phyloP scores from a whole-genome alignment of 2,797 vertebrate species.

The Mastacembelus armatus region DNA sequence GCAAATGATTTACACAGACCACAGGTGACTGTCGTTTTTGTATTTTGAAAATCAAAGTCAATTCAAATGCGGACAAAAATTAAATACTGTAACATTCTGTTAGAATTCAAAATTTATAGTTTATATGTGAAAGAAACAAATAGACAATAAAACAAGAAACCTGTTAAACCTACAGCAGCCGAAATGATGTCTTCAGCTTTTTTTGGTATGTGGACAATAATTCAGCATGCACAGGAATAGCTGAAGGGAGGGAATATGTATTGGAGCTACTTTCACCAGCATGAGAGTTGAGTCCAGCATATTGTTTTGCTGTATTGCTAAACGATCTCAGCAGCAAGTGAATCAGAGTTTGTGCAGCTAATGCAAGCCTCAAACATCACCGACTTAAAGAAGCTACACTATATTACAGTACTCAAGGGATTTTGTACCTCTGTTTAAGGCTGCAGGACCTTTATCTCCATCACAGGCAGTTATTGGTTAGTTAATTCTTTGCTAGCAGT shows the following conservation, averaged over 20 bases:
- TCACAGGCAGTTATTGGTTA: background rate
- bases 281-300: background rate
- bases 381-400: background rate
- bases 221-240: background rate
- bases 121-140: no score
- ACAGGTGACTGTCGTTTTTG: no score
- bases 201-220: background rate
- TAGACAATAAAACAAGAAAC: no score
- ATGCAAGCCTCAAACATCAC: background rate
- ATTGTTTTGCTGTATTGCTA: background rate
- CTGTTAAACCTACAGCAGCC: background rate
- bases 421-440: background rate
- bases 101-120: no score
- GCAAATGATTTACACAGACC: background rate
- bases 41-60: no score
- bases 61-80: no score
- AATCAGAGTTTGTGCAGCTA: background rate
- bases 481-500: background rate
- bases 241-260: background rate
- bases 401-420: background rate
- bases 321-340: background rate
- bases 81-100: no score
- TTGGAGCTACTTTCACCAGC: background rate
- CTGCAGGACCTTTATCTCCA: background rate
- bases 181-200: background rate